These are phyloP conservation scores for Nemurella pictetii DNA, from an alignment of 2,888 invertebrate genomes.

Conservation along the genomic window DNA sequence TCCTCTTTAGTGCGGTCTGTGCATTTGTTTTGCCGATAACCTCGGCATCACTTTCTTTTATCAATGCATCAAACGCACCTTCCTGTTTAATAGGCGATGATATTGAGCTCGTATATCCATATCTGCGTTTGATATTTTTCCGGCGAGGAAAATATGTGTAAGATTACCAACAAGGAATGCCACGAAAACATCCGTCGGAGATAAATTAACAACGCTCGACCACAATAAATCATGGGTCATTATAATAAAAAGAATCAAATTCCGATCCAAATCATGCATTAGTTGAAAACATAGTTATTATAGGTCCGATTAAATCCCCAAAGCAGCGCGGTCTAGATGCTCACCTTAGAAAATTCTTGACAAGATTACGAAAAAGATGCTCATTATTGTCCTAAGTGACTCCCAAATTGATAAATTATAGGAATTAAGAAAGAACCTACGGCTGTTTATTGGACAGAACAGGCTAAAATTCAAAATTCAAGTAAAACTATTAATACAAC, in stretches of 20 bases:
- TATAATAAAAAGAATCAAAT: not conserved
- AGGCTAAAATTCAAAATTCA: not conserved
- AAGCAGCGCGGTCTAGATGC: not conserved
- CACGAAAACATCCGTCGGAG: not conserved
- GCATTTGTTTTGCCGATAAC: not conserved
- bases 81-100: not conserved
- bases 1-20: not conserved
- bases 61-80: not conserved
- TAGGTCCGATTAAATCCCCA: not conserved
- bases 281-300: not conserved
- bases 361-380: not conserved
- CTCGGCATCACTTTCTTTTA: not conserved
- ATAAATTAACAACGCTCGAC: not conserved
- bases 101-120: too few relatives aligned
- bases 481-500: not conserved
- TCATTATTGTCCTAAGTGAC: not conserved
- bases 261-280: not conserved
- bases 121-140: too few relatives aligned
- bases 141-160: not conserved
- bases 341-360: not conserved
- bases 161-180: not conserved
- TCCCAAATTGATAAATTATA: not conserved
- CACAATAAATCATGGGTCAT: not conserved
- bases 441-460: not conserved
- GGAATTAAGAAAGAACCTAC: not conserved